Evolutionary conservation across 2,797 vertebrate genomes (phyloP).

Genomic region (Nyctibius grandis): DNA sequence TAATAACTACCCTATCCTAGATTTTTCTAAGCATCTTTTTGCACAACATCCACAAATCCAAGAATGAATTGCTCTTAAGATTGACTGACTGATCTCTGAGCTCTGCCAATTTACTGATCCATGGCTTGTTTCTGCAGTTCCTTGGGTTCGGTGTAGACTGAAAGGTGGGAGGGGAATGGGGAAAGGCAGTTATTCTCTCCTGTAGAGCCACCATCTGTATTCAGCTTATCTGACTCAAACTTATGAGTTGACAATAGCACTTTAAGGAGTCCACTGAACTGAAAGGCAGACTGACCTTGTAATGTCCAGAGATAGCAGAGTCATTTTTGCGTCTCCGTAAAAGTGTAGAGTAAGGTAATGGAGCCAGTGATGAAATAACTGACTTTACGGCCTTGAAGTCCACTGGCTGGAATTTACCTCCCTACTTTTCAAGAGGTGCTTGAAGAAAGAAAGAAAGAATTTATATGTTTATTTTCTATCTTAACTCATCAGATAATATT

Average conservation of each 20-base stretch:
- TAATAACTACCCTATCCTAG: constrained; percentile 70
- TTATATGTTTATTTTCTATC: neutral
- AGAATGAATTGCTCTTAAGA: constrained; percentile 65
- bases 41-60: constrained; percentile 66
- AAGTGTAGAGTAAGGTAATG: neutral
- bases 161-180: neutral
- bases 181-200: neutral
- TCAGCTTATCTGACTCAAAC: neutral
- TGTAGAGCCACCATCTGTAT: neutral
- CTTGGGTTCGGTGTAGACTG: neutral
- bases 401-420: neutral
- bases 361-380: neutral
- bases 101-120: constrained; percentile 51
- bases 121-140: neutral
- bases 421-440: neutral
- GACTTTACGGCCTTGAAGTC: neutral
- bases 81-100: constrained; percentile 60
- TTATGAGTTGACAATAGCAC: neutral
- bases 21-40: constrained; percentile 70
- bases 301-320: neutral
- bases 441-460: neutral
- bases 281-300: neutral
- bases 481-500: neutral
- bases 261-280: neutral
- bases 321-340: neutral